Evolutionary conservation across 2,797 vertebrate genomes (phyloP).

Genomic region (Enteromius viviparus): DNA sequence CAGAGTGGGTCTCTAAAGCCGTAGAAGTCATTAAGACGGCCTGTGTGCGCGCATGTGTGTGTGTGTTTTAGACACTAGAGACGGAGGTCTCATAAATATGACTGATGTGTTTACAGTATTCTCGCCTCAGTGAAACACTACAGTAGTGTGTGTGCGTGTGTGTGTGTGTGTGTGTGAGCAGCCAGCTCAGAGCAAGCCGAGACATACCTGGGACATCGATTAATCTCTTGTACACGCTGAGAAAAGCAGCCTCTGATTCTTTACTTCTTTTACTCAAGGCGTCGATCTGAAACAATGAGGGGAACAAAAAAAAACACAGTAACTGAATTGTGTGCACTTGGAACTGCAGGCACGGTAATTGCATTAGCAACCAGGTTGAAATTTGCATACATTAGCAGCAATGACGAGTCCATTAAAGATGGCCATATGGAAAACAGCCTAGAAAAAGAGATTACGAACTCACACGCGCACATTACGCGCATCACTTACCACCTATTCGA

Average conservation of each 20-base stretch:
- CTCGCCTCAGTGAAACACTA: constrained; percentile 56
- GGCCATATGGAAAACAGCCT: constrained; percentile 33
- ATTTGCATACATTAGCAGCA: constrained; percentile 36
- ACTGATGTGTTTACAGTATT: constrained; percentile 61
- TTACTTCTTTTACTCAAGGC: constrained; percentile 91
- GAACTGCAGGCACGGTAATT: constrained; percentile 9
- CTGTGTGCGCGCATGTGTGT: constrained; percentile 50
- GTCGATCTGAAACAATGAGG: constrained; percentile 79
- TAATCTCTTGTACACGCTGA: constrained; percentile 92
- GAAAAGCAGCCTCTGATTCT: constrained; percentile 91
- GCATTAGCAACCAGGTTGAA: constrained; percentile 33
- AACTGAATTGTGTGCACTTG: constrained; percentile 6
- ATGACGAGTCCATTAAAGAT: constrained; percentile 26
- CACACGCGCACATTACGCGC: not conserved
- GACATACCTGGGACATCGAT: constrained; percentile 91
- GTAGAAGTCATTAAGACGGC: constrained; percentile 59
- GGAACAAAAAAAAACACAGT: constrained; percentile 28
- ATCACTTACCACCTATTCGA: constrained; percentile 27
- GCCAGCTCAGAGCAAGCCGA: constrained; percentile 12
- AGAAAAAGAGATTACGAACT: constrained; percentile 8
- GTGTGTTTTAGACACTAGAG: constrained; percentile 54
- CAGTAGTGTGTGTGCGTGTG: constrained; percentile 34
- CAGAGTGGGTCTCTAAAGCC: constrained; percentile 45
- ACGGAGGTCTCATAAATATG: constrained; percentile 62
- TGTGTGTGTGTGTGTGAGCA: constrained; percentile 21